Evolutionary conservation across 2,113 vertebrate genomes (phyloP), one percentile per base, ranked within the genome.

Genomic region (Nematolebias whitei): DNA sequence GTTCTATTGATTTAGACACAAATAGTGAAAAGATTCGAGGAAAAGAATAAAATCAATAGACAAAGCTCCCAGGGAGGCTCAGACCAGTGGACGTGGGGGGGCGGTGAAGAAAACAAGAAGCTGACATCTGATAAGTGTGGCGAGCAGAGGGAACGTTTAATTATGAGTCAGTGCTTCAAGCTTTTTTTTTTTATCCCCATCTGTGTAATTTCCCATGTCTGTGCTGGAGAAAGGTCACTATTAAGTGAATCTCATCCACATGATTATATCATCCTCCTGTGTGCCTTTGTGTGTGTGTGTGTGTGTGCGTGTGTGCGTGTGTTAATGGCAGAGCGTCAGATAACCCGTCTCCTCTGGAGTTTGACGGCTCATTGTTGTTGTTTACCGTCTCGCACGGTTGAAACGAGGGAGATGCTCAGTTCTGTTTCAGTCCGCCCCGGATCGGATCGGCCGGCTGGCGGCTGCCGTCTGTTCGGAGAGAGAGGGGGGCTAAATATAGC

Each of bases 401-500:
- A 38, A 74, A 74, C 63, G n/a, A n/a, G n/a, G n/a, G n/a, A n/a
- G n/a, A n/a, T 24, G 53, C 67, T 75, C 24, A 2, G 5, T 18
- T 70, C 64, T 3, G 74, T 67, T 84, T 68, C 50, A 47, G 80
- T 67, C 79, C 60, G 61, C 52, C 74, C 61, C 2, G 56, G 82
- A 71, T 76, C 2, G 56, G 82, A 71, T 76, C 68, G 76, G 72
- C 81, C 40, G 68, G 77, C 88, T 79, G 82, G 77, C 59, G 78
- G 80, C 84, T 68, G 83, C 74, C 59, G 77, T 83, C 82, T 85
- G 80, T 70, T 59, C 77, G 38, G 58, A 53, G 74, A 56, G 59
- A 55, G 53, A 48, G 44, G 75, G 69, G 63, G 49, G 53, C 78
- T 91, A 90, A 88, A 90, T 90, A 86, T 90, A 91, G 84, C 78